These are phyloP conservation scores for Genyomyrus donnyi DNA, from an alignment of 2,113 vertebrate genomes.

Conservation along the genomic window DNA sequence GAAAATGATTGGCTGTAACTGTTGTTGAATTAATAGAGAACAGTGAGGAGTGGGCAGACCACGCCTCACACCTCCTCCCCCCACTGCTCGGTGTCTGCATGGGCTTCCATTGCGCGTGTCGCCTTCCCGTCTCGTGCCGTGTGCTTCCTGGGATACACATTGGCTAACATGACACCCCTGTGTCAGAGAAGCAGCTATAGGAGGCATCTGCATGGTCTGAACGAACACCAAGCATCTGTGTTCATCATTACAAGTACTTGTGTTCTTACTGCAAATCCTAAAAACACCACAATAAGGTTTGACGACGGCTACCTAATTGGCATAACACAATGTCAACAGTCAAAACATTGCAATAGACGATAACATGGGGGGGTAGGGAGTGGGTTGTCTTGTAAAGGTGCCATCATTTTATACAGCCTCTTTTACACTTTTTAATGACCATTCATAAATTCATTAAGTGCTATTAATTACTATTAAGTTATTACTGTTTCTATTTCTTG, in stretches of 20 bases:
- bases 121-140: not conserved
- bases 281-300: not conserved
- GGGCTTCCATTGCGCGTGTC: not conserved
- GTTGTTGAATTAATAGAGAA: not conserved
- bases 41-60: not conserved
- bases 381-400: too few relatives aligned
- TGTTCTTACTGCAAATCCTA: not conserved
- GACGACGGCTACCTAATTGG: not conserved
- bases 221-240: not conserved
- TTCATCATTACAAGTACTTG: not conserved
- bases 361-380: too few relatives aligned
- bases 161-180: not conserved
- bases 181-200: not conserved
- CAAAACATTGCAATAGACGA: not conserved
- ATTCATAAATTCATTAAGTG: too few relatives aligned
- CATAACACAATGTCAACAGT: not conserved
- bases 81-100: not conserved
- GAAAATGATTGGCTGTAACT: not conserved
- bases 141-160: not conserved
- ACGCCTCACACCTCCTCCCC: not conserved
- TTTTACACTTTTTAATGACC: too few relatives aligned
- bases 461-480: too few relatives aligned
- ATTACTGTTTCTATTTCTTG: too few relatives aligned
- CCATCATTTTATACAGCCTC: too few relatives aligned
- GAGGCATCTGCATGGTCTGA: not conserved